Evolutionary conservation across 2,113 vertebrate species (phyloP), one percentile per base, ranked within the genome.

Genomic region (Peromyscus polionotus): DNA sequence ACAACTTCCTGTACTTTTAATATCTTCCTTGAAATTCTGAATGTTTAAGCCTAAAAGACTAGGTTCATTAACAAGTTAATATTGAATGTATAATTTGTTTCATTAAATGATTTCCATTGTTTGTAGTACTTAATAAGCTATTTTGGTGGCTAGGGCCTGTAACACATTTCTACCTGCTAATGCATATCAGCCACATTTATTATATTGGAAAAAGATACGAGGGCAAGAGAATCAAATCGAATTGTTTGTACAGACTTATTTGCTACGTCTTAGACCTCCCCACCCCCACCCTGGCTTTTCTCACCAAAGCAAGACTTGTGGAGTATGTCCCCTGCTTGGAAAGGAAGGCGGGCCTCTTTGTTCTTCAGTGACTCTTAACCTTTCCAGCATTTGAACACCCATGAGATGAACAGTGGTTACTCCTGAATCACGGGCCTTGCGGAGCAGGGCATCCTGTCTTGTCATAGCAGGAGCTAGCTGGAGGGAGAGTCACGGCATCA

Each of bases 181-280:
- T 91, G 54, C 96, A 97, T 98, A 89, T 97, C 85, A 95, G 72
- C 70, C 4, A 67, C 88, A 33, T 97, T 93, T 94, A 63, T 97
- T 97, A 87, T 95, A 59, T 68, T 57, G 83, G 51, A 31, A 96
- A 75, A 97, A 93, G 28, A 4, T 85, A 88, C 87, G 14, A 88
- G 95, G 45, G 61, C 81, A 97, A 89, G 0, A 1, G 87, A 92
- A 39, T 89, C 85, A 86, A 84, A 90, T 31, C 33, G 57, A 97
- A 90, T 98, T 88, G 92, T 73, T 95, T 94, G 11, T 94, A 48
- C 17, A 76, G 80, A 96, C 39, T 51, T 45, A 76, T n/a, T 81
- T 73, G 84, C 22, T 87, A 33, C 42, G 90, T 85, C 75, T 12
- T 57, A 94, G 95, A 90, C 51, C 75, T 20, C 36, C 70, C 19